Percentiles rank a stretch among this genome's conserved stretches.
These are phyloP conservation scores for Aricia artaxerxes DNA, from an alignment of 2,888 invertebrate genomes.

Conservation along the genomic window DNA sequence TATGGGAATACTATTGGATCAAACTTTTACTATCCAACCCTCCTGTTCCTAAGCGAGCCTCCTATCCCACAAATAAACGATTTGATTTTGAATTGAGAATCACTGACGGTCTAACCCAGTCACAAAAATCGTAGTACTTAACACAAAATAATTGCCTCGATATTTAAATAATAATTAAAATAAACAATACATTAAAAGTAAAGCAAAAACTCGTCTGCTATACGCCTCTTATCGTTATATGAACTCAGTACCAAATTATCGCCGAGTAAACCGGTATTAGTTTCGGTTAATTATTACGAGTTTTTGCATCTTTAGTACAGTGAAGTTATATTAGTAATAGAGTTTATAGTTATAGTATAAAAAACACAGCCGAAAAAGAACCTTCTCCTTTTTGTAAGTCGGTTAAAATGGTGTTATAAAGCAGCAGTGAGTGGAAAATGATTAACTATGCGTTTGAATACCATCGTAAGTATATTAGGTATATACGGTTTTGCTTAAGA, in stretches of 20 bases:
- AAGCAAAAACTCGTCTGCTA: neutral
- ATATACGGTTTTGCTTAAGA: constrained; percentile 24
- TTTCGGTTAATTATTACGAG: constrained; percentile 7
- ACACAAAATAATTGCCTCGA: neutral
- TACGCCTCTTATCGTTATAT: constrained; percentile 2
- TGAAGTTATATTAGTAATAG: neutral
- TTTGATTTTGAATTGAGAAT: neutral
- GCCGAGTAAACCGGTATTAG: constrained; percentile 25
- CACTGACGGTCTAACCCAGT: neutral
- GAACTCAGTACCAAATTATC: constrained; percentile 24
- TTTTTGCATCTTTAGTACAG: neutral
- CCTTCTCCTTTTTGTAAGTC: no score
- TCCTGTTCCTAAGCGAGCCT: no score
- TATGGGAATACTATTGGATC: no score
- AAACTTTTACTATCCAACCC: no score
- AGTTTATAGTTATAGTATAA: neutral
- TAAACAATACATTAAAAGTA: neutral
- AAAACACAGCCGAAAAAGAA: no score
- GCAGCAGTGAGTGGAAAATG: constrained; percentile 46
- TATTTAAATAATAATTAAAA: neutral
- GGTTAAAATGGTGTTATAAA: neutral
- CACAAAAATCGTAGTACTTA: neutral
- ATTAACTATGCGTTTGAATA: constrained; percentile 79
- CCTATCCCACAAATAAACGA: neutral
- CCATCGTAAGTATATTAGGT: constrained; percentile 59